Base-by-base conservation (phyloP, 2,888 invertebrate genomes). In the Tricholauxania praeusta region DNA sequence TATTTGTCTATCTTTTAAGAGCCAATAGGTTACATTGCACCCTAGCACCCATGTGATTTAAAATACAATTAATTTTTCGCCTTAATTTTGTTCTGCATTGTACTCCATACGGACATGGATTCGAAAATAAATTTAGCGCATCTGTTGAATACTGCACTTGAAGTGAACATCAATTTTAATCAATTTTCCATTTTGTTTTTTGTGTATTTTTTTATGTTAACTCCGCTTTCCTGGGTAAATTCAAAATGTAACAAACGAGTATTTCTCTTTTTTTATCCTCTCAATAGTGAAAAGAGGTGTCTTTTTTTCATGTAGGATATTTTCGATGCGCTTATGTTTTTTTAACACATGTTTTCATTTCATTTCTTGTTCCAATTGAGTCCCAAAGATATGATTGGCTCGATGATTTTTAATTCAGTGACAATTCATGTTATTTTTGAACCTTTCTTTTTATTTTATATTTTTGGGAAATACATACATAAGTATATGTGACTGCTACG, bases 321-420 rank as follows among this genome's bases (percentile, higher is more conserved):
- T 55, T 39, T 39, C 10, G 39, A 39, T 39, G 39, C 39, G 55
- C 22, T 55, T 12, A 12, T 55, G 55, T 55, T 17, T 55, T 17
- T 55, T n/a, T 55, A 19, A 55, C 55, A 55, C 55, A n/a, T 55
- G 55, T 55, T 55, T 55, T 55, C 55, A 55, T 55, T 55, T 55
- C 55, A 55, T 55, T 55, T 55, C 55, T 55, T n/a, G 15, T 55
- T 12, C 22, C 55, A 55, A 55, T 55, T 22, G 55, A 17, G 1
- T 17, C 53, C 53, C n/a, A 53, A 12, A n/a, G 53, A 53, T 53
- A n/a, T 53, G 39, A 39, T 39, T 39, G 39, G 39, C 2, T 10
- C 39, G 10, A 8, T 39, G 10, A 39, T 39, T 39, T 39, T 39
- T 10, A 39, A 39, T 39, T 39, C 39, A 39, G 10, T 10, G 39